Evolutionary conservation across 2,888 invertebrate genomes (phyloP).

Genomic region (Pseudeuparius sepicola): DNA sequence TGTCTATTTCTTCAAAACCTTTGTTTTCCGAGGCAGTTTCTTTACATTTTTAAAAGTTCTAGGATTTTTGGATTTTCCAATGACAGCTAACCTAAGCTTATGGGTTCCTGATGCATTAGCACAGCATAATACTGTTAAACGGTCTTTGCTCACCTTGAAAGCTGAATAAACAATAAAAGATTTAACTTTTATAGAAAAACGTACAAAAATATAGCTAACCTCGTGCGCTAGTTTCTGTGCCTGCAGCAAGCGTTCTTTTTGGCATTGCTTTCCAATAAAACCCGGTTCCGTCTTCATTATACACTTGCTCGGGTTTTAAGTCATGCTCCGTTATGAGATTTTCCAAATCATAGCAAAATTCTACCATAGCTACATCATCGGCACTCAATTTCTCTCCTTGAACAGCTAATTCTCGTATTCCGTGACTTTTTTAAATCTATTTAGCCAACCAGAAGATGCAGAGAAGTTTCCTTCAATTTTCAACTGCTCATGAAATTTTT

Average conservation of each 20-base stretch:
- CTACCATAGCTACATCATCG: conserved; percentile 16
- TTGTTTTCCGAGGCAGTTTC: conserved; percentile 6
- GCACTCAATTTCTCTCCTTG: conserved; percentile 18
- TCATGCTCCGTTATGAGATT: conserved; percentile 12
- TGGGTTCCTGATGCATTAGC: conserved; percentile 15
- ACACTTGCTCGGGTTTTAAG: conserved; percentile 15
- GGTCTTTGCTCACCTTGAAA: conserved; percentile 12
- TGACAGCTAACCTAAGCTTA: conserved; percentile 22
- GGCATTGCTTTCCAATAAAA: conserved; percentile 16
- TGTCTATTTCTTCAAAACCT: conserved; percentile 9
- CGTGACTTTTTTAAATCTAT: conserved; percentile 23
- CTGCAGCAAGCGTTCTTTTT: conserved; percentile 12
- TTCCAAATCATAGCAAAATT: conserved; percentile 17
- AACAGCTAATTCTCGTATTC: conserved; percentile 16
- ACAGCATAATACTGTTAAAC: conserved; percentile 15
- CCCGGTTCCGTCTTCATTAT: conserved; percentile 18
- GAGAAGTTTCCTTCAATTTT: conserved; percentile 11
- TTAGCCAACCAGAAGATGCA: conserved; percentile 23
- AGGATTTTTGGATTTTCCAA: conserved; percentile 13
- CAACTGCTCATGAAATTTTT: conserved; percentile 15
- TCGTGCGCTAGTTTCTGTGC: conserved; percentile 15
- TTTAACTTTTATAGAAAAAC: no score
- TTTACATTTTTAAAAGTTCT: conserved; percentile 9
- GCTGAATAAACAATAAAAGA: conserved; percentile 7
- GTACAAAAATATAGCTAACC: conserved; percentile 5